Evolutionary conservation across 2,797 vertebrate genomes (phyloP).

Genomic region (Psittacula derbiana): DNA sequence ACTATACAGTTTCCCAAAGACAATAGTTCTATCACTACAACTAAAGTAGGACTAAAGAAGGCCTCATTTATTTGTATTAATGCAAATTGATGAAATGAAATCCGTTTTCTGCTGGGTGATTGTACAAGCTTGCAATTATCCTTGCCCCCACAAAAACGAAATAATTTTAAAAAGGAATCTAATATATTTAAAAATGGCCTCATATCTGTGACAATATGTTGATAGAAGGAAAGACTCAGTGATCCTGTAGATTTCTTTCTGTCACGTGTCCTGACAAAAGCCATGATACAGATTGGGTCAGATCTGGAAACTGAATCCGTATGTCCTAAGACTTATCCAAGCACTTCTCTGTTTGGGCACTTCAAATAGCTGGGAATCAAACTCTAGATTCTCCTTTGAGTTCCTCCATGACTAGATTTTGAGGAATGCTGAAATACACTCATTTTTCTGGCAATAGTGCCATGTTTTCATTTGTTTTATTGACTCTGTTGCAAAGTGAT

Average conservation of each 20-base stretch:
- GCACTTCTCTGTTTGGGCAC: neutral
- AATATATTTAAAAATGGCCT: neutral
- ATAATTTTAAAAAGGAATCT: accelerated
- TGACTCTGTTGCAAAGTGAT: neutral
- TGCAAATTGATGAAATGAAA: neutral
- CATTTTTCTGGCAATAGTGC: neutral
- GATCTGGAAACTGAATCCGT: neutral
- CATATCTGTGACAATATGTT: neutral
- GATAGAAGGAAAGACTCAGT: neutral
- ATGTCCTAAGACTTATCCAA: neutral
- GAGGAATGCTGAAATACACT: neutral
- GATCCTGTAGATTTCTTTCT: neutral
- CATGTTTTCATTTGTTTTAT: neutral
- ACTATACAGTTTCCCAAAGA: neutral
- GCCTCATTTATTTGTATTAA: neutral
- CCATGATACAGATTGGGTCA: neutral
- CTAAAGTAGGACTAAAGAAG: neutral
- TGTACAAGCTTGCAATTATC: neutral
- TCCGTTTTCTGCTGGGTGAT: neutral
- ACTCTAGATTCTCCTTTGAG: neutral
- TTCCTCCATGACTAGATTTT: neutral
- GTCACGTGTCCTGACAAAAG: neutral
- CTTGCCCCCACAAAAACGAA: accelerated
- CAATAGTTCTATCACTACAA: neutral
- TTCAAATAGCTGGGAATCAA: neutral